These are phyloP conservation scores for Falcaria lacertinaria DNA, from an alignment of 2,888 invertebrate species.

Conservation along the genomic window DNA sequence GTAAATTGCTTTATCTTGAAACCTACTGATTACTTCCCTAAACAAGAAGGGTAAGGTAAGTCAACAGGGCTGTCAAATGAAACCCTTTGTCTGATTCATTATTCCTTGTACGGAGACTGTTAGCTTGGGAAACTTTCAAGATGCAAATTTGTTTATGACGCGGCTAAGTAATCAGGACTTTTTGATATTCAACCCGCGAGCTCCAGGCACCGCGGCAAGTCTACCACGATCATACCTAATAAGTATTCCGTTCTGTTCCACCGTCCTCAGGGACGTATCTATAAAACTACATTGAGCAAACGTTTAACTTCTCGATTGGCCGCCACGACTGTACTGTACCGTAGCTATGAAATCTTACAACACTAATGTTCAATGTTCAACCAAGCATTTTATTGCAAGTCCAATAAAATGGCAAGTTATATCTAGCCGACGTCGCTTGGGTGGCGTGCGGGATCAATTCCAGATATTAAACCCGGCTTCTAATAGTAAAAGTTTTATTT, in stretches of 20 bases:
- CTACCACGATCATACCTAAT: constrained; percentile 19
- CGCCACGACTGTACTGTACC: neutral
- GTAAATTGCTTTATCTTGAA: neutral
- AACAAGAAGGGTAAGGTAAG: neutral
- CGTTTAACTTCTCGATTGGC: constrained; percentile 27
- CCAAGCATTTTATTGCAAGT: constrained; percentile 29
- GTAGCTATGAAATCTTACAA: constrained; percentile 24
- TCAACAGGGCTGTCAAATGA: neutral
- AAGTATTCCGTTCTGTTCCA: constrained; percentile 23
- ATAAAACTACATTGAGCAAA: constrained; percentile 21
- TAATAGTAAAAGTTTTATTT: constrained; percentile 59
- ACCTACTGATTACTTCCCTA: constrained; percentile 2
- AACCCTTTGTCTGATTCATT: constrained; percentile 15
- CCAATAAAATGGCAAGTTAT: constrained; percentile 39
- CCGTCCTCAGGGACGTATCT: constrained; percentile 14
- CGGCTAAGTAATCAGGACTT: constrained; percentile 18
- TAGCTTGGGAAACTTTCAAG: constrained; percentile 13
- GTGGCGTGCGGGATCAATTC: constrained; percentile 35
- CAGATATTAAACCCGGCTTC: constrained; percentile 45
- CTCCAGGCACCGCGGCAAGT: neutral
- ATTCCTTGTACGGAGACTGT: constrained; percentile 9
- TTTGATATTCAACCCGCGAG: constrained; percentile 20
- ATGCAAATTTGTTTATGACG: constrained; percentile 16
- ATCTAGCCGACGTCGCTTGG: constrained; percentile 13
- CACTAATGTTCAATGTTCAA: constrained; percentile 35